Evolutionary conservation across 1,140 invertebrate genomes (phyloP), one percentile per base, ranked within the genome.

Genomic region (Papilio machaon): DNA sequence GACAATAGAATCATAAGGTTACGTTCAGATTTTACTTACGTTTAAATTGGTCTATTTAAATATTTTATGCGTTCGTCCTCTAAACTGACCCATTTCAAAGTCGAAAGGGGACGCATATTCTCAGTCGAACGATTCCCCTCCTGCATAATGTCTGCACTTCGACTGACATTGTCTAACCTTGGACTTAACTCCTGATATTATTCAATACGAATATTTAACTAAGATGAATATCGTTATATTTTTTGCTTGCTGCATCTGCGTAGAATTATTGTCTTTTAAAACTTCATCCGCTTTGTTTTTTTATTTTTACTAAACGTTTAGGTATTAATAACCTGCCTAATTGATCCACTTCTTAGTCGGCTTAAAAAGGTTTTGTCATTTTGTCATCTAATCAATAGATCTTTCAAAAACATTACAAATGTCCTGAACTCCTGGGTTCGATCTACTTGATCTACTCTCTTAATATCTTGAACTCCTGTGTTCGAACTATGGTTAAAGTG

Each of bases 111-210:
- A 70, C 64, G 23, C 60, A 30, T 64, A 64, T 38, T 67, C 23
- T 30, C 23, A 35, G 10, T 15, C 5, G 4, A 15, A 35, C 2
- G 23, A 23, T 35, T 35, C 64, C 64, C 64, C 30, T 70, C 30
- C 5, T 70, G 64, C 64, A 70, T 38, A 67, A 67, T 70, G 64
- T 70, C 30, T 70, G 64, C 64, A 70, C 64, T 70, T 70, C 11
- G 64, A 13, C 23, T 64, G 60, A 70, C 64, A 70, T 70, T 70
- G 64, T 10, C 35, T 70, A 70, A 70, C 64, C 64, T 70, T 38
- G 23, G n/a, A 58, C 6, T 19, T 58, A 5, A 70, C 13, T 70
- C 13, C 64, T 15, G 30, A 17, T 64, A 15, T 70, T 70, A 35
- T 70, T 38, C 13, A 13, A 70, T 35, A 38, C 30, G 30, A 17